These are phyloP conservation scores for Rhineura floridana DNA, from an alignment of 2,113 vertebrate genomes.

Conservation along the genomic window DNA sequence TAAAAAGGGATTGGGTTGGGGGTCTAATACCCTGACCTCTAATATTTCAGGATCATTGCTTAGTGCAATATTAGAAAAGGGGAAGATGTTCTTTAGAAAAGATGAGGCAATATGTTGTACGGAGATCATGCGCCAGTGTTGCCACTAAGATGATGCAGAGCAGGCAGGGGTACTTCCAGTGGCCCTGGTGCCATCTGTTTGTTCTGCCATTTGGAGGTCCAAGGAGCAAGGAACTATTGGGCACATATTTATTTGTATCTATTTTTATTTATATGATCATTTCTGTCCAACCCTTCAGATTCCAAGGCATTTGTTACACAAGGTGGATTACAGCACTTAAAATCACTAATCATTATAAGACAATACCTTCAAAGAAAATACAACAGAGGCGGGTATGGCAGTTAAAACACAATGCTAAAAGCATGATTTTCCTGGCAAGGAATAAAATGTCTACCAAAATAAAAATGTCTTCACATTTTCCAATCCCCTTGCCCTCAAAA, in stretches of 20 bases:
- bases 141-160: not conserved
- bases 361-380: not conserved
- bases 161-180: not conserved
- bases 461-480: not conserved
- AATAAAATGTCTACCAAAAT: not conserved
- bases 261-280: not conserved
- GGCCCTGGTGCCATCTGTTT: not conserved
- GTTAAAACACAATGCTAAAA: not conserved
- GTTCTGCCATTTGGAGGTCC: not conserved
- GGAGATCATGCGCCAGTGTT: not conserved
- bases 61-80: not conserved
- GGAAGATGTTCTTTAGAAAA: not conserved
- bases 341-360: not conserved
- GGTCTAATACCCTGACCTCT: not conserved
- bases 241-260: not conserved
- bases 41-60: not conserved
- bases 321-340: not conserved
- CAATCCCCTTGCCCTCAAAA: not conserved
- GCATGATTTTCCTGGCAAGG: not conserved
- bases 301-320: not conserved
- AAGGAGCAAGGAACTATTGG: not conserved
- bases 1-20: too few relatives aligned
- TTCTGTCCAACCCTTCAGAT: not conserved
- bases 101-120: not conserved
- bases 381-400: not conserved